Evolutionary conservation across 2,113 vertebrate genomes (phyloP).

Genomic region (Corapipo altera): DNA sequence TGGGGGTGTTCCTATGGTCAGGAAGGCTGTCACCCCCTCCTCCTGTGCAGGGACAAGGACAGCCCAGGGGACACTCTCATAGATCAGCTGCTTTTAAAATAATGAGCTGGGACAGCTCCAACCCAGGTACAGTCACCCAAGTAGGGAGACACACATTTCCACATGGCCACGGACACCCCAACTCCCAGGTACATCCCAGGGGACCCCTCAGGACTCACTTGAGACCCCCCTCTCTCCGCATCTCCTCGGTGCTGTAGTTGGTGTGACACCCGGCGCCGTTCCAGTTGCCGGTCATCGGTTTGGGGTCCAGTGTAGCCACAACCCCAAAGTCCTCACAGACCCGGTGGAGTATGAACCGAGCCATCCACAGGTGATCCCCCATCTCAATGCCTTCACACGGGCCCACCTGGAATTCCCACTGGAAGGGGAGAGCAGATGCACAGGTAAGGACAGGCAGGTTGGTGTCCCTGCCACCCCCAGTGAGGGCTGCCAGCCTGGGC

Average conservation of each 20-base stretch:
- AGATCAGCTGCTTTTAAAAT: background rate
- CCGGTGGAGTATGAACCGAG: conserved; percentile 83
- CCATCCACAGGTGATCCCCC: conserved; percentile 87
- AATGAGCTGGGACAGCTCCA: background rate
- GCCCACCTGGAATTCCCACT: conserved; percentile 85
- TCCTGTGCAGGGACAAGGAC: background rate
- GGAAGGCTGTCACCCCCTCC: background rate
- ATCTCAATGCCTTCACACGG: conserved; percentile 78
- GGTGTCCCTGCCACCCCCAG: background rate
- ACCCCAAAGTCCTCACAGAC: conserved; percentile 81
- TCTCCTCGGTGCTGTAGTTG: conserved; percentile 79
- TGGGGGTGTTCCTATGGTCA: background rate
- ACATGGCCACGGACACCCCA: background rate
- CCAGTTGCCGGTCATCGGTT: conserved; percentile 78
- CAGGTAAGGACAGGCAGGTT: background rate
- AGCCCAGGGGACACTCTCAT: background rate
- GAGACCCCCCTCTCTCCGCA: conserved; percentile 74
- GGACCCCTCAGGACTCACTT: conserved; percentile 53
- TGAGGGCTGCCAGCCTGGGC: background rate
- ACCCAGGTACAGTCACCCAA: background rate
- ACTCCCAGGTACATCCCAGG: background rate
- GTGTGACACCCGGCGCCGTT: conserved; percentile 74
- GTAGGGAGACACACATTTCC: background rate
- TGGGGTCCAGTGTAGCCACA: conserved; percentile 80
- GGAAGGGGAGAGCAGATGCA: background rate